phyloP scores from a whole-genome alignment of 2,888 invertebrate genomes.

The Gerris lacustris region DNA sequence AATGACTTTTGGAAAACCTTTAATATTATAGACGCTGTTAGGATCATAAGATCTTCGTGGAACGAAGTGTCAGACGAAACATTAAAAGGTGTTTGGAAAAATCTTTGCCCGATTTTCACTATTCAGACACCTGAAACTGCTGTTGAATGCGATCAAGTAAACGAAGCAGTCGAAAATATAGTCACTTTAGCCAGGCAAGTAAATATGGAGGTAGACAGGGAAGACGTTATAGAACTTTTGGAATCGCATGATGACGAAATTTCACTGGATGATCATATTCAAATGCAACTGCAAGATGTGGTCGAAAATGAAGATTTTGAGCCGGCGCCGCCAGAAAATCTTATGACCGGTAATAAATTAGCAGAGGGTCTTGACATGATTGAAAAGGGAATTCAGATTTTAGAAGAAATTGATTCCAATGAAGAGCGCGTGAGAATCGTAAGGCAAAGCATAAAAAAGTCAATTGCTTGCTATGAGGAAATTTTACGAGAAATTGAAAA shows the following conservation, averaged over 20 bases:
- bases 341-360: neutral
- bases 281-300: neutral
- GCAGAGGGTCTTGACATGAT: neutral
- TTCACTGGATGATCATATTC: neutral
- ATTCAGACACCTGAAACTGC: too few species aligned
- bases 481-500: neutral
- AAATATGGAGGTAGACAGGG: neutral
- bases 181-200: too few species aligned
- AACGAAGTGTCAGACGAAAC: too few species aligned
- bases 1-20: too few species aligned
- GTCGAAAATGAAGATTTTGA: slow-evolving; percentile 1
- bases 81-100: too few species aligned
- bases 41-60: too few species aligned
- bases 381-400: slow-evolving; percentile 2
- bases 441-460: neutral
- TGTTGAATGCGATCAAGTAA: too few species aligned
- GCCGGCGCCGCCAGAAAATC: neutral
- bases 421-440: slow-evolving; percentile 5
- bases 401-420: slow-evolving; percentile 1
- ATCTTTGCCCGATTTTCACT: too few species aligned
- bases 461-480: neutral
- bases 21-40: too few species aligned
- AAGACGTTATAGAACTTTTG: neutral
- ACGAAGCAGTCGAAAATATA: too few species aligned
- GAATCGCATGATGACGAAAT: neutral